These are phyloP conservation scores for Galerucella pusilla DNA, from an alignment of 2,888 invertebrate genomes.

Conservation along the genomic window DNA sequence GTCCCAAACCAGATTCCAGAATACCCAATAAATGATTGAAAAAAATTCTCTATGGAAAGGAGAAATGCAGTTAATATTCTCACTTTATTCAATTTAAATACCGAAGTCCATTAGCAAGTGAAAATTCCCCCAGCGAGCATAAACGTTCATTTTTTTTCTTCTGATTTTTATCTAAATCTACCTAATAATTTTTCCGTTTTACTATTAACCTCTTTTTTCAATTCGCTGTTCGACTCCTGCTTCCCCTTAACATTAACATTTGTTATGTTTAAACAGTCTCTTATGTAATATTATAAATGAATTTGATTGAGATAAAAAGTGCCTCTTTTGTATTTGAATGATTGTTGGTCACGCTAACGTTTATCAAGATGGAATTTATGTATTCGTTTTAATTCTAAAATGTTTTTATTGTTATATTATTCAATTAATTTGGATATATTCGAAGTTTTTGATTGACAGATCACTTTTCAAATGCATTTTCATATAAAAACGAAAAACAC, in stretches of 20 bases:
- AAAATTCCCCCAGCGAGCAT: background rate
- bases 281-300: background rate
- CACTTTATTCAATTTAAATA: too few species aligned
- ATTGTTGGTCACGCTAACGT: background rate
- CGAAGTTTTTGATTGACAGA: too few species aligned
- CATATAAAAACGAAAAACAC: too few species aligned
- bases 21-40: too few species aligned
- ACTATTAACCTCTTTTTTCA: background rate
- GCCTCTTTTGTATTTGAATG: background rate
- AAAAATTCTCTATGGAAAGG: too few species aligned
- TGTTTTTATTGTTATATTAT: background rate
- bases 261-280: background rate
- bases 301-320: conserved; percentile 5
- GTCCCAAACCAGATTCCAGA: too few species aligned
- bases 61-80: too few species aligned
- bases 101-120: too few species aligned
- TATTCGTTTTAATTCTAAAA: background rate
- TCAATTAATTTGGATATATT: too few species aligned
- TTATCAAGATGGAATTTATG: background rate
- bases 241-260: background rate
- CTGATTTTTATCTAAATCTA: background rate
- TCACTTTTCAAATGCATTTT: too few species aligned
- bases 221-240: background rate
- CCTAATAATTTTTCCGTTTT: background rate
- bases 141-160: background rate